These are phyloP conservation scores for Agonopterix arenella DNA, from an alignment of 2,888 invertebrate species.

Conservation along the genomic window DNA sequence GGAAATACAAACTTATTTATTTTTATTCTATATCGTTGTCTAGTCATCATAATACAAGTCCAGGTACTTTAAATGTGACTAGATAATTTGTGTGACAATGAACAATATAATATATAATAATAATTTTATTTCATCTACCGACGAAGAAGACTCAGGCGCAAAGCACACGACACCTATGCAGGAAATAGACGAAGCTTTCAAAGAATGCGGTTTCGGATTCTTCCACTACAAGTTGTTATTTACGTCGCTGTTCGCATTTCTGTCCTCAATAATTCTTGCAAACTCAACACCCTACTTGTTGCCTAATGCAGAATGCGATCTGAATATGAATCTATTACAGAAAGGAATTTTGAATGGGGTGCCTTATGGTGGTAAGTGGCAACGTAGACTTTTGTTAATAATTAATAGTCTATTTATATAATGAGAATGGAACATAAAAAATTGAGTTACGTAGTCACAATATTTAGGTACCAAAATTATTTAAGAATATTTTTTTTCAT, in stretches of 20 bases:
- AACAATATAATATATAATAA: too few relatives aligned
- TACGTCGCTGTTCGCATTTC: slow-evolving; percentile 30
- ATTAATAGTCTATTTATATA: too few relatives aligned
- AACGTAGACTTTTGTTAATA: too few relatives aligned
- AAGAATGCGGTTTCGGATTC: slow-evolving; percentile 45
- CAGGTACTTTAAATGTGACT: too few relatives aligned
- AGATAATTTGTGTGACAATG: too few relatives aligned
- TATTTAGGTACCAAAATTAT: too few relatives aligned
- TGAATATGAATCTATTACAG: slow-evolving; percentile 44
- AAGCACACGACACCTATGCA: slow-evolving; percentile 38
- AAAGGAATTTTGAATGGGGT: slow-evolving; percentile 53
- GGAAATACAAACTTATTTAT: not conserved
- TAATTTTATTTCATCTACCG: slow-evolving; percentile 22
- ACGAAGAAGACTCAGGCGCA: slow-evolving; percentile 19
- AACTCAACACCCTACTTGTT: slow-evolving; percentile 43
- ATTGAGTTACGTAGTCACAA: too few relatives aligned
- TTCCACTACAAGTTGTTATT: slow-evolving; percentile 41
- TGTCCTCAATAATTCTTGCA: slow-evolving; percentile 36
- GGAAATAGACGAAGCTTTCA: slow-evolving; percentile 44
- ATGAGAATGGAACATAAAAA: too few relatives aligned
- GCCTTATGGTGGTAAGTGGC: slow-evolving; percentile 46
- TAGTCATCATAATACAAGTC: too few relatives aligned
- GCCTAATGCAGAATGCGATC: slow-evolving; percentile 55
- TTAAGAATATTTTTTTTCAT: too few relatives aligned
- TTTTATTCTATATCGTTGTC: not conserved